Base-by-base conservation (phyloP, 1,140 invertebrate species). In the Drosophila grimshawi region DNA sequence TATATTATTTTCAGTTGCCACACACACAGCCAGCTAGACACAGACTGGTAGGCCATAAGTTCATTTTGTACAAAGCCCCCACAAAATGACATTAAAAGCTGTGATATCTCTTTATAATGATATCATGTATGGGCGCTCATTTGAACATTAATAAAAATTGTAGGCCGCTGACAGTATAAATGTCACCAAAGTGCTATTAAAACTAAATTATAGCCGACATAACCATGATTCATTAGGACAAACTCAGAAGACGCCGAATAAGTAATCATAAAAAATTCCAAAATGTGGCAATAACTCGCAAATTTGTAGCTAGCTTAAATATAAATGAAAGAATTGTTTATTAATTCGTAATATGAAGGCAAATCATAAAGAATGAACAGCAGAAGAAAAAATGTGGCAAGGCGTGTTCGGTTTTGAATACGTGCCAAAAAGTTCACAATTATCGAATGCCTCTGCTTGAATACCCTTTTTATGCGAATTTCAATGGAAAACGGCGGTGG, bases 111-210 rank as follows among this genome's bases (percentile, higher is more conserved):
- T 79, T 67, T 68, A 77, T 86, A 77, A 86, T 86, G 83, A 89
- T 88, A 80, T 88, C 85, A 78, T 83, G 59, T 76, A 89, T 76
- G 75, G 68, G 52, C 60, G 51, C 80, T 77, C 80, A 80, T 83
- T 88, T 56, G 76, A 60, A 89, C 83, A 89, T 88, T 88, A 88
- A 88, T 88, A 88, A 88, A 88, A 88, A 88, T 89, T 82, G 83
- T 69, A 83, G 77, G 83, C 68, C 80, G 79, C 77, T 86, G 83
- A 88, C 85, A 86, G 85, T 85, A 86, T 86, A 88, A 86, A 86
- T 86, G 83, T 86, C 83, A 86, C 83, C 80, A 79, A 86, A 89
- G 82, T 71, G 85, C 85, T 83, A 88, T 88, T 88, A 88, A 88
- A 89, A 89, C 85, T 75, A 88, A 88, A 88, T 88, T 88, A 88